Conservation (phyloP, 2,797 vertebrate species). For the Acrocephalus scirpaceus region DNA sequence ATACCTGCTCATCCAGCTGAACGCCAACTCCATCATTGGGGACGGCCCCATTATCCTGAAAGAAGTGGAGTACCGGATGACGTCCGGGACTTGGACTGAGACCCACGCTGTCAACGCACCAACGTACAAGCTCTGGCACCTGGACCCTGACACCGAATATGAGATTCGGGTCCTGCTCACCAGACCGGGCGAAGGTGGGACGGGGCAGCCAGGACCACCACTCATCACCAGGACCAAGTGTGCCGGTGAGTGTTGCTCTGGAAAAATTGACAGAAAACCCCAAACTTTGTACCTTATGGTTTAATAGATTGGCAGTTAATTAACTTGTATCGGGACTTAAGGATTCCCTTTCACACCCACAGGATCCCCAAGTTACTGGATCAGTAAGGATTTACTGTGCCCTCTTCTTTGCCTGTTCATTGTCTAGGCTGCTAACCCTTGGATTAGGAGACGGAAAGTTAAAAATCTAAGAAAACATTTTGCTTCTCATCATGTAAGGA, state of each 20-base stretch:
- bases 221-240: conserved; percentile 97
- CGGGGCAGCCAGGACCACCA: conserved; percentile 90
- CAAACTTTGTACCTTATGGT: background rate
- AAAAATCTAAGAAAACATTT: background rate
- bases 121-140: conserved; percentile 96
- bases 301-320: background rate
- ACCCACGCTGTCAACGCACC: conserved; percentile 96
- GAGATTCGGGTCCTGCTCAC: conserved; percentile 95
- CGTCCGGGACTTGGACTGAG: conserved; percentile 94
- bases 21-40: conserved; percentile 97
- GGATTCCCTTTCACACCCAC: background rate
- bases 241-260: conserved; percentile 82
- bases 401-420: background rate
- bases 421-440: background rate
- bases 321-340: background rate
- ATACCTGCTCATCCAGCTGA: conserved; percentile 95
- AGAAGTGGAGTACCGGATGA: conserved; percentile 98
- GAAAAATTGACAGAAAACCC: background rate
- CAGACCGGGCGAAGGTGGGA: conserved; percentile 94
- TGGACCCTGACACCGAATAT: conserved; percentile 97
- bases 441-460: rapidly evolving
- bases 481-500: background rate
- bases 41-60: conserved; percentile 97
- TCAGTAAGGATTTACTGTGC: background rate
- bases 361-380: background rate